phyloP scores from a whole-genome alignment of 2,113 vertebrate genomes.

The Elephantulus edwardii region DNA sequence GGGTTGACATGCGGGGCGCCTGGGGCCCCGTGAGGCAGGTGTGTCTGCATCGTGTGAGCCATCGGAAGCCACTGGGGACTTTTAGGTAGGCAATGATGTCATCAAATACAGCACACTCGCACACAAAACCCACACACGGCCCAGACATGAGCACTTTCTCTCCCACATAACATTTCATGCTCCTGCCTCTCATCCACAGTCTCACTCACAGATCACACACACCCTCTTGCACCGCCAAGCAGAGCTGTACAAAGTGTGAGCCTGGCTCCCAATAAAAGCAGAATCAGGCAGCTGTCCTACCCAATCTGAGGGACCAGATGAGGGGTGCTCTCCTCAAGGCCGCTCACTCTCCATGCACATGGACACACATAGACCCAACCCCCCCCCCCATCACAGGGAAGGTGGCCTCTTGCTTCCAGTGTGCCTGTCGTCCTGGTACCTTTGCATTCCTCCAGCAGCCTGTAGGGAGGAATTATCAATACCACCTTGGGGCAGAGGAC shows the following conservation, averaged over 20 bases:
- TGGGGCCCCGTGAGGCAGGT: not conserved
- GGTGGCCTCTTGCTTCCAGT: not conserved
- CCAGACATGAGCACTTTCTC: slow-evolving; percentile 41
- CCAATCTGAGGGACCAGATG: no score
- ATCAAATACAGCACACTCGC: not conserved
- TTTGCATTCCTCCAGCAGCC: not conserved
- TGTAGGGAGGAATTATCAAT: not conserved
- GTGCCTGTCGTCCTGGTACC: accelerated
- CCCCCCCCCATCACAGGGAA: not conserved
- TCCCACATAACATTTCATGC: slow-evolving; percentile 17
- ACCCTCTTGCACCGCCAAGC: not conserved
- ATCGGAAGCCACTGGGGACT: not conserved
- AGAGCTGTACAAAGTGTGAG: not conserved
- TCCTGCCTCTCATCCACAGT: not conserved
- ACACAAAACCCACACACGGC: slow-evolving; percentile 16
- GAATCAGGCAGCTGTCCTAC: not conserved
- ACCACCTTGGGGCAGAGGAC: not conserved
- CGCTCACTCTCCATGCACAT: accelerated
- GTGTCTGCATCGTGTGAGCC: not conserved
- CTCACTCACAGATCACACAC: not conserved
- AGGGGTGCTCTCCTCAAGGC: not conserved
- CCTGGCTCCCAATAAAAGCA: not conserved
- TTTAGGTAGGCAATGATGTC: slow-evolving; percentile 21
- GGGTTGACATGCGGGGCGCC: not conserved
- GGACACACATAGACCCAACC: not conserved